Evolutionary conservation across 1,140 invertebrate genomes (phyloP).

Genomic region (Zaprionus lachaisei): DNA sequence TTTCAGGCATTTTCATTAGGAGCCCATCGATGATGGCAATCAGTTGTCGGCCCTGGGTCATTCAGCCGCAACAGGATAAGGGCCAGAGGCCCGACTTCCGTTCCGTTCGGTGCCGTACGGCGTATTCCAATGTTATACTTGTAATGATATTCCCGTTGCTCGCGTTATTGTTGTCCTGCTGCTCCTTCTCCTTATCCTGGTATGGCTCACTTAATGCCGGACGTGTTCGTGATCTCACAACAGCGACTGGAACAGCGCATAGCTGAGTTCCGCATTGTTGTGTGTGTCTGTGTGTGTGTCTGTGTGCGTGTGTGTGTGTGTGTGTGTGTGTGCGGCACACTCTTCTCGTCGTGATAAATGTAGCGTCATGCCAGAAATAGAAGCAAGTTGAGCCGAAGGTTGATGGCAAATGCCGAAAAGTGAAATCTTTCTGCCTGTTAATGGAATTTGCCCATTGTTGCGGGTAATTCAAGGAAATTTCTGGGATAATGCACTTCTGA

Average conservation of each 20-base stretch:
- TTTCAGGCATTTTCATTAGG: slow-evolving; percentile 57
- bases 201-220: slow-evolving; percentile 50
- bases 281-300: not conserved
- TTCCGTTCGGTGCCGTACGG: slow-evolving; percentile 28
- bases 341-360: slow-evolving; percentile 31
- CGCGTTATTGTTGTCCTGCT: slow-evolving; percentile 12
- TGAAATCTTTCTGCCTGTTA: not conserved
- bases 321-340: slow-evolving; percentile 26
- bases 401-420: not conserved
- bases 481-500: not conserved
- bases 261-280: slow-evolving; percentile 24
- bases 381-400: not conserved
- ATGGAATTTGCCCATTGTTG: slow-evolving; percentile 7
- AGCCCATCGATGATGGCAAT: slow-evolving; percentile 45
- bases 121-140: slow-evolving; percentile 46
- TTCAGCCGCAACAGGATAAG: slow-evolving; percentile 54
- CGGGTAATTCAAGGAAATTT: not conserved
- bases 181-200: not conserved
- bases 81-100: slow-evolving; percentile 48
- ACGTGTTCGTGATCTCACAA: slow-evolving; percentile 49
- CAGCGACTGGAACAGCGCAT: slow-evolving; percentile 10
- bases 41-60: slow-evolving; percentile 45
- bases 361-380: slow-evolving; percentile 26
- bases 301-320: slow-evolving; percentile 1
- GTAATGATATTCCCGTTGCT: slow-evolving; percentile 43